Conservation (phyloP, 2,113 vertebrate genomes). For the Prunella himalayana region DNA sequence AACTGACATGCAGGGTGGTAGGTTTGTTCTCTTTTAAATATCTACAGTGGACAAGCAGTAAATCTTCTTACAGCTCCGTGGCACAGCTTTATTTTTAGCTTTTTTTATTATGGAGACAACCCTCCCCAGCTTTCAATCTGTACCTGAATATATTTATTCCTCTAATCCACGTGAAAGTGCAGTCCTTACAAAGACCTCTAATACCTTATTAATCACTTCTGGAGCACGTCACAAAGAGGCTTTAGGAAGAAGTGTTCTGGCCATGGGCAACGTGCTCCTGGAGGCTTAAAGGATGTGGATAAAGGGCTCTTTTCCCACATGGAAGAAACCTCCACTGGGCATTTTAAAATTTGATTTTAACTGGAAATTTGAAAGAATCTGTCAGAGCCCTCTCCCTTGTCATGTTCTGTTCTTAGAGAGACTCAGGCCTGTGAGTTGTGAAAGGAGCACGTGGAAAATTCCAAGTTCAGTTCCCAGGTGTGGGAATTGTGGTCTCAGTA, state of each 20-base stretch:
- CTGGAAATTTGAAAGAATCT: not conserved
- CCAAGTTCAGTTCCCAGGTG: not conserved
- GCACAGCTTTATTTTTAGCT: conserved; percentile 50
- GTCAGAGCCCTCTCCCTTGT: not conserved
- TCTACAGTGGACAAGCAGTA: conserved; percentile 27
- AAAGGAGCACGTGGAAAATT: not conserved
- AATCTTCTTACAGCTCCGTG: conserved; percentile 21
- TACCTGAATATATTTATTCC: conserved; percentile 34
- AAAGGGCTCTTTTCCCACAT: not conserved
- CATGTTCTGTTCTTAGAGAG: not conserved
- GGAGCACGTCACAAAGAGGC: conserved; percentile 8
- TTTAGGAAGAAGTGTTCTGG: not conserved
- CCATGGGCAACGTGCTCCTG: not conserved
- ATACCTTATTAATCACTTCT: conserved; percentile 20
- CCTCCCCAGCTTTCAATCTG: conserved; percentile 23
- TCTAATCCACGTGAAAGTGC: conserved; percentile 41
- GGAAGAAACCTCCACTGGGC: not conserved
- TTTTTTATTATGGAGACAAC: conserved; percentile 17
- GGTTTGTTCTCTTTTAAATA: conserved; percentile 26
- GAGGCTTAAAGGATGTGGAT: not conserved
- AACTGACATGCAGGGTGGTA: not conserved
- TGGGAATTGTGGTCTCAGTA: not conserved
- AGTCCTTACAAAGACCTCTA: conserved; percentile 9
- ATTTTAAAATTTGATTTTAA: not conserved
- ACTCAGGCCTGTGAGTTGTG: not conserved